phyloP scores from a whole-genome alignment of 2,797 vertebrate genomes.

The Phrynocephalus guinanensis region DNA sequence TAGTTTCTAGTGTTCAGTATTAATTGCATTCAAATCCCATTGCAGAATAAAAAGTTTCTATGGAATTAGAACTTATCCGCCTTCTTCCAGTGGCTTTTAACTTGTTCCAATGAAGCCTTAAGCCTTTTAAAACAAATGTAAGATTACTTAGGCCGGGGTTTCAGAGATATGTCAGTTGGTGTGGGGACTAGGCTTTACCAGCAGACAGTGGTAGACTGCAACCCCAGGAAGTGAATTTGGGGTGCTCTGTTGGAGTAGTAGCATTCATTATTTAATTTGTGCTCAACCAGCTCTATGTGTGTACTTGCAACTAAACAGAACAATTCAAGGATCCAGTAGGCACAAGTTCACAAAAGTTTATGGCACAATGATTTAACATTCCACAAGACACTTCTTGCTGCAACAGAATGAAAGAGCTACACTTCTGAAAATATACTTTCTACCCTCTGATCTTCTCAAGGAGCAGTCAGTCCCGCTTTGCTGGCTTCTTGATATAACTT shows the following conservation, averaged over 20 bases:
- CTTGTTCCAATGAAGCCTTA: conserved; percentile 26
- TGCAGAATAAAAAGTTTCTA: conserved; percentile 34
- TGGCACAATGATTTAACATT: neutral
- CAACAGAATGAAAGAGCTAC: neutral
- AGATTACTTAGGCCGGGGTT: neutral
- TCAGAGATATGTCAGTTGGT: too few relatives aligned
- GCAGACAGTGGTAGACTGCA: neutral
- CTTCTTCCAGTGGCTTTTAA: conserved; percentile 35
- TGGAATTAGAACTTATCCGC: conserved; percentile 18
- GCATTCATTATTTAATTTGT: too few relatives aligned
- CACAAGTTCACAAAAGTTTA: neutral
- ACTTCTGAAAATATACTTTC: neutral
- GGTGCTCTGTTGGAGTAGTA: neutral
- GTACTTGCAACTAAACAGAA: neutral
- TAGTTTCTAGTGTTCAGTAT: conserved; percentile 52
- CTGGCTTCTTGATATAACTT: neutral
- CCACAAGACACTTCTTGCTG: neutral
- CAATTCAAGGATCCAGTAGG: neutral
- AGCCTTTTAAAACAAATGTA: conserved; percentile 15
- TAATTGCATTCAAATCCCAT: conserved; percentile 67
- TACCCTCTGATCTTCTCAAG: conserved; percentile 35
- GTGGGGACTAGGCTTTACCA: neutral
- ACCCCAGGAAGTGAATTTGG: neutral
- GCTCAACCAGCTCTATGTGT: neutral
- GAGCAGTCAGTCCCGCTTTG: conserved; percentile 13